A percentile compares a stretch with the other conserved stretches of the same genome.
Conservation (phyloP, 2,113 vertebrate species). For the Symphodus melops region DNA sequence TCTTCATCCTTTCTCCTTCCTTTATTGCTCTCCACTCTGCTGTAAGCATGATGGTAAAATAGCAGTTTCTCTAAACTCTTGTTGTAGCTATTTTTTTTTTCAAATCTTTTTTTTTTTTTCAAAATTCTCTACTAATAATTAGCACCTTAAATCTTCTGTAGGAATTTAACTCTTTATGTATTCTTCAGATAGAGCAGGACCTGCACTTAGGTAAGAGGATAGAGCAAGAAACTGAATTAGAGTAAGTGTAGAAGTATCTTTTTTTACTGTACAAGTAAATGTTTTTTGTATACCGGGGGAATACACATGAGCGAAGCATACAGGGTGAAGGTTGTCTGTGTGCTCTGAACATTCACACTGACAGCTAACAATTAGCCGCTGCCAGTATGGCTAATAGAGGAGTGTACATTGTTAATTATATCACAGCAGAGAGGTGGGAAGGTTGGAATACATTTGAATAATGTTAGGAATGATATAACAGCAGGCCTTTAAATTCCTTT, state of each 20-base stretch:
- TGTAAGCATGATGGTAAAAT: conserved; percentile 16
- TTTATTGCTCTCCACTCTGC: conserved; percentile 21
- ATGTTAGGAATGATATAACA: conserved; percentile 66
- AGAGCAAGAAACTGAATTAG: background rate
- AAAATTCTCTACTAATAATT: too few species aligned
- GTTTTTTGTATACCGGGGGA: background rate
- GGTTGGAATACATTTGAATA: conserved; percentile 82
- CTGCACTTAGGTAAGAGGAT: conserved; percentile 33
- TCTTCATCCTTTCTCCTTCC: background rate
- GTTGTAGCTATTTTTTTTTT: conserved; percentile 13
- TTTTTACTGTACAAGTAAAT: background rate
- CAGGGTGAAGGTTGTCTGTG: conserved; percentile 52
- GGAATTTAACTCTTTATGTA: conserved; percentile 46
- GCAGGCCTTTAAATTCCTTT: conserved; percentile 48
- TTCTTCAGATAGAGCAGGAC: conserved; percentile 12
- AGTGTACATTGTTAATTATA: conserved; percentile 80
- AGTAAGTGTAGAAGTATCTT: background rate
- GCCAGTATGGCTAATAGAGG: conserved; percentile 74
- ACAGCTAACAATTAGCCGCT: conserved; percentile 82
- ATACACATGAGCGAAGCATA: conserved; percentile 12
- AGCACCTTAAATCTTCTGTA: conserved; percentile 54
- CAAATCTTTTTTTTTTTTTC: conserved; percentile 26
- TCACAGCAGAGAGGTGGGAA: conserved; percentile 74
- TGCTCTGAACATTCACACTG: conserved; percentile 70
- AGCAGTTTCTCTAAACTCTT: conserved; percentile 27